Evolutionary conservation across 2,888 invertebrate genomes (phyloP).

Genomic region (Phorcus lineatus): DNA sequence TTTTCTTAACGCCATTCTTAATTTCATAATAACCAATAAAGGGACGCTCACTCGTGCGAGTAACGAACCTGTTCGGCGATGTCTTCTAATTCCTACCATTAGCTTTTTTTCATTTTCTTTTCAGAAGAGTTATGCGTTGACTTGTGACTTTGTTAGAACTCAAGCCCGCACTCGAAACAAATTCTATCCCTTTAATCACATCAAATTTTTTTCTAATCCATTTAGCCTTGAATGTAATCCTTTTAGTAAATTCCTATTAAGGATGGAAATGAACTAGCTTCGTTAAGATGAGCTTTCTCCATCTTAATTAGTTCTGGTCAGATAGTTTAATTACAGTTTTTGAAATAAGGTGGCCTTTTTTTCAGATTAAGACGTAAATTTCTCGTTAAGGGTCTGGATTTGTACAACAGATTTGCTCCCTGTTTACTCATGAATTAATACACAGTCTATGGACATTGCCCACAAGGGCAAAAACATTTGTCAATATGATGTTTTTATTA

Average conservation of each 20-base stretch:
- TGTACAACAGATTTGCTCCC: not conserved
- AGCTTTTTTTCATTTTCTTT: conserved; percentile 12
- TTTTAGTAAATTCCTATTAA: conserved; percentile 8
- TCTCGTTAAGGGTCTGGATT: conserved; percentile 1
- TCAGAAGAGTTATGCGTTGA: conserved; percentile 14
- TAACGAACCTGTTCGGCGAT: conserved; percentile 3
- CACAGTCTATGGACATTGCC: not conserved
- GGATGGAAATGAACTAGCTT: not conserved
- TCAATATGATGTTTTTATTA: not conserved
- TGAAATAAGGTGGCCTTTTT: conserved; percentile 10
- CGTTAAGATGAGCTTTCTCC: not conserved
- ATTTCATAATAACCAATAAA: conserved; percentile 20
- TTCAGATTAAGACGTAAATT: conserved; percentile 11
- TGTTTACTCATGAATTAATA: conserved; percentile 2
- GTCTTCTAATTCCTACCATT: conserved; percentile 3
- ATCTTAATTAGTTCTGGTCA: conserved; percentile 18
- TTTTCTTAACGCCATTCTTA: conserved; percentile 13
- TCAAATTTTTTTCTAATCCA: conserved; percentile 16
- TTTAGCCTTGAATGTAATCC: conserved; percentile 13
- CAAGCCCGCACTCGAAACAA: not conserved
- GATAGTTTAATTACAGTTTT: conserved; percentile 18
- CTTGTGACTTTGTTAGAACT: not conserved
- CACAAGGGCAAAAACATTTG: not conserved
- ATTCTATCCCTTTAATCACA: conserved; percentile 8
- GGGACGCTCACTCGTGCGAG: conserved; percentile 2